Conservation (phyloP, 1,140 invertebrate genomes). For the Drosophila athabasca region DNA sequence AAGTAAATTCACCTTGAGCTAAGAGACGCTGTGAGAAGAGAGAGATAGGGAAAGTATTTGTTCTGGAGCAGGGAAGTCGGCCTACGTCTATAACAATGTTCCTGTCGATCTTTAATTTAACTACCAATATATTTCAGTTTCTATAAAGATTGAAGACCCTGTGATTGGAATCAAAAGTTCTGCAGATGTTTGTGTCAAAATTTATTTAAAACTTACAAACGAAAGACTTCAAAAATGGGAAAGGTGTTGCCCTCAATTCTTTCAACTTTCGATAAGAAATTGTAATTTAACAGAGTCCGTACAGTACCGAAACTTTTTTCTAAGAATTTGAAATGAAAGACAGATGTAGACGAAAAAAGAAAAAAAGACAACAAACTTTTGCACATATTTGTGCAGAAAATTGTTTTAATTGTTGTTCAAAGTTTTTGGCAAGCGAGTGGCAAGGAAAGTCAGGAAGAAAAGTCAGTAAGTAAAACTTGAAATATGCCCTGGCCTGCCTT, state of each 20-base stretch:
- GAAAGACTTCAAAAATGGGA: no score
- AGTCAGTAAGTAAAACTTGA: constrained; percentile 14
- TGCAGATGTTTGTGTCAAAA: no score
- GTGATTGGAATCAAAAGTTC: neutral
- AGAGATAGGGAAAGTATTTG: no score
- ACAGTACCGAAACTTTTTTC: no score
- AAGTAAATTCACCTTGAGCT: no score
- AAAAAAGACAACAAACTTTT: constrained; percentile 40
- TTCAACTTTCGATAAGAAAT: constrained; percentile 20
- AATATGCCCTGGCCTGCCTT: constrained; percentile 1
- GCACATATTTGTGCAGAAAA: constrained; percentile 67
- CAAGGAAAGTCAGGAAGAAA: constrained; percentile 28
- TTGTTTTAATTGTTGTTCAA: constrained; percentile 73
- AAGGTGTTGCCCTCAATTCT: constrained; percentile 61
- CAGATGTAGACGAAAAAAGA: constrained; percentile 1
- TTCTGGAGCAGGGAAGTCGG: no score
- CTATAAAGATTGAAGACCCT: no score
- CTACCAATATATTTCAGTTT: no score
- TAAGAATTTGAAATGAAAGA: neutral
- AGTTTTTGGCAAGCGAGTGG: constrained; percentile 24
- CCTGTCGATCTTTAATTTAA: no score
- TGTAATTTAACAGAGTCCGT: constrained; percentile 52
- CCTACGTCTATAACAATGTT: no score
- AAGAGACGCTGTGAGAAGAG: no score
- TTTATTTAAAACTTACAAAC: no score